Percentiles rank a stretch among this genome's conserved stretches.
Evolutionary conservation across 2,797 vertebrate species (phyloP).

Genomic region (Botia almorhae): DNA sequence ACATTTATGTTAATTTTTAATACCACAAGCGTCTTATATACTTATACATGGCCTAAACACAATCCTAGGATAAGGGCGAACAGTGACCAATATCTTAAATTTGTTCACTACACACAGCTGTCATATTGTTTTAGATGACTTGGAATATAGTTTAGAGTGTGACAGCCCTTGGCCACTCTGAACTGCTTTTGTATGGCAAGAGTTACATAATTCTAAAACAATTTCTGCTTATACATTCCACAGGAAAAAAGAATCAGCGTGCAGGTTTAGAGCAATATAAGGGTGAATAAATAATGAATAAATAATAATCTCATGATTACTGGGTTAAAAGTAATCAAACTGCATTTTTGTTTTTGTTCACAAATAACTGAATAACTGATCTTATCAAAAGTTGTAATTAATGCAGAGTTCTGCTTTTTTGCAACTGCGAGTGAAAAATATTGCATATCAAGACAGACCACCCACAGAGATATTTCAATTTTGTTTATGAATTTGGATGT

Average conservation of each 20-base stretch:
- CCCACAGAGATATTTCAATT: neutral
- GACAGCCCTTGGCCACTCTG: neutral
- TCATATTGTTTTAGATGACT: neutral
- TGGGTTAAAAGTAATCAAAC: neutral
- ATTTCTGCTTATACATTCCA: neutral
- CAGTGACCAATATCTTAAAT: no score
- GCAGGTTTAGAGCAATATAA: neutral
- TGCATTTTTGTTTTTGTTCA: neutral
- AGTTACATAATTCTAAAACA: neutral
- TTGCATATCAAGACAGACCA: slow-evolving; percentile 16
- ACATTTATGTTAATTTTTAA: neutral
- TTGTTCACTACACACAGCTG: no score
- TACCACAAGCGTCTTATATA: neutral
- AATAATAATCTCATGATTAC: neutral
- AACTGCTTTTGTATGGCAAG: neutral
- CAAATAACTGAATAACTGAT: neutral
- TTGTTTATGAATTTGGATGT: slow-evolving; percentile 1
- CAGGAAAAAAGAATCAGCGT: neutral
- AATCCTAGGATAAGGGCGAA: no score
- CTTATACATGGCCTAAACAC: no score
- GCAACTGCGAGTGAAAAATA: neutral
- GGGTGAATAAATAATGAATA: neutral
- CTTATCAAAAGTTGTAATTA: neutral
- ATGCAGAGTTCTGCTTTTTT: neutral
- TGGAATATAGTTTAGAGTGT: neutral